Evolutionary conservation across 2,888 invertebrate genomes (phyloP).

Genomic region (Drosophila suboccidentalis): DNA sequence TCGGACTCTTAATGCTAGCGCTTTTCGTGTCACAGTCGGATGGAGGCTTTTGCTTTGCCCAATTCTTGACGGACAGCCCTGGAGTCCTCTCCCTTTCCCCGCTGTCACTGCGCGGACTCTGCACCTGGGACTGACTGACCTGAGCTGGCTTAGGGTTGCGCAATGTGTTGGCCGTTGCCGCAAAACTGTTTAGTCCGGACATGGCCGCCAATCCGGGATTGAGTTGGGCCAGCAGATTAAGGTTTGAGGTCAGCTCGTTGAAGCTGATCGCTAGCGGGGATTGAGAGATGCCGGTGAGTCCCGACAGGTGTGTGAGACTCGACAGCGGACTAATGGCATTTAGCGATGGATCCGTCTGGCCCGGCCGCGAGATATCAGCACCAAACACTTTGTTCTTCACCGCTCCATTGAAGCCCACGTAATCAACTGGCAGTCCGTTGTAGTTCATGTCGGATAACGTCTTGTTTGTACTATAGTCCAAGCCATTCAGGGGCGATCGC

Average conservation of each 20-base stretch:
- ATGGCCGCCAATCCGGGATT: conserved; percentile 86
- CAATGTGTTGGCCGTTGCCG: conserved; percentile 72
- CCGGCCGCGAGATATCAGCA: conserved; percentile 82
- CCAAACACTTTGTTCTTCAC: conserved; percentile 83
- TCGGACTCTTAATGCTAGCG: conserved; percentile 78
- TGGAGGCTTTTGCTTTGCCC: conserved; percentile 84
- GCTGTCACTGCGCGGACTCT: conserved; percentile 82
- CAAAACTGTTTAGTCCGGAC: conserved; percentile 83
- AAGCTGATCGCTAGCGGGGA: conserved; percentile 88
- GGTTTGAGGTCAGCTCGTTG: conserved; percentile 88
- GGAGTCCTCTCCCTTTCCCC: conserved; percentile 63
- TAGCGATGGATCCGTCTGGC: conserved; percentile 86
- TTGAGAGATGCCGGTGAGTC: conserved; percentile 87
- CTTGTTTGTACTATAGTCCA: conserved; percentile 85
- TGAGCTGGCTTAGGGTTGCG: conserved; percentile 77
- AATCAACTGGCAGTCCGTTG: conserved; percentile 84
- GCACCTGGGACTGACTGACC: conserved; percentile 65
- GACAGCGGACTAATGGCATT: conserved; percentile 88
- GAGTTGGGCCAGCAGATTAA: conserved; percentile 88
- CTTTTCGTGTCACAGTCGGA: conserved; percentile 58
- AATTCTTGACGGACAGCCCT: conserved; percentile 85
- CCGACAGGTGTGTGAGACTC: conserved; percentile 87
- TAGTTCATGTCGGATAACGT: conserved; percentile 81
- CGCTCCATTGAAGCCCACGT: conserved; percentile 80
- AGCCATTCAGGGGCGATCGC: conserved; percentile 82